These are phyloP conservation scores for Rhinella marina DNA, from an alignment of 2,797 vertebrate species.

Conservation along the genomic window DNA sequence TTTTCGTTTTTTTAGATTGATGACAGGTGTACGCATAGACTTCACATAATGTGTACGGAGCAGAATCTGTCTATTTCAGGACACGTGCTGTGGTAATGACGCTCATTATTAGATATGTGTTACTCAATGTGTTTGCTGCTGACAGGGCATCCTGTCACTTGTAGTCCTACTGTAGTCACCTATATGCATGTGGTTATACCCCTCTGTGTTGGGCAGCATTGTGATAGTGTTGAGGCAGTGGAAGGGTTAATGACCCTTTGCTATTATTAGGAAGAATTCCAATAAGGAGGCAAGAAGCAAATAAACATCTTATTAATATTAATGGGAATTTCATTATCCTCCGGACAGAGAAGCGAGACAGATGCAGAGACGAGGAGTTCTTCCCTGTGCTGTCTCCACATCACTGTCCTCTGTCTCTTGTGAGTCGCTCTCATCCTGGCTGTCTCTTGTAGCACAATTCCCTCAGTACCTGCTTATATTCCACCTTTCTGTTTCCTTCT, in stretches of 20 bases:
- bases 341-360: slow-evolving; percentile 25
- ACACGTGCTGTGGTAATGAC: neutral
- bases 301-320: slow-evolving; percentile 61
- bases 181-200: too few relatives aligned
- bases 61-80: neutral
- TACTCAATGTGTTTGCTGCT: neutral
- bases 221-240: neutral
- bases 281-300: slow-evolving; percentile 39
- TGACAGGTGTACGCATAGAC: too few relatives aligned
- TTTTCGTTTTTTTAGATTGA: too few relatives aligned
- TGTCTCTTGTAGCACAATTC: neutral
- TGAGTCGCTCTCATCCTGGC: neutral
- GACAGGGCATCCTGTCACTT: neutral
- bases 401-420: neutral
- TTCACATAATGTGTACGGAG: neutral
- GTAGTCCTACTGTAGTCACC: neutral
- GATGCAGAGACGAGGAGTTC: slow-evolving; percentile 13
- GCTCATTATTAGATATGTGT: neutral
- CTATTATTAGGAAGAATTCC: slow-evolving; percentile 15
- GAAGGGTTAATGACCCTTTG: slow-evolving; percentile 14
- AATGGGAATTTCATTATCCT: slow-evolving; percentile 46
- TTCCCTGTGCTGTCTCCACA: neutral
- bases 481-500: slow-evolving; percentile 11
- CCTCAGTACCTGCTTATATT: neutral
- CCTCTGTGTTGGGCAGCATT: neutral